Conservation (phyloP, 2,797 vertebrate species). For the Pseudochaenichthys georgianus region DNA sequence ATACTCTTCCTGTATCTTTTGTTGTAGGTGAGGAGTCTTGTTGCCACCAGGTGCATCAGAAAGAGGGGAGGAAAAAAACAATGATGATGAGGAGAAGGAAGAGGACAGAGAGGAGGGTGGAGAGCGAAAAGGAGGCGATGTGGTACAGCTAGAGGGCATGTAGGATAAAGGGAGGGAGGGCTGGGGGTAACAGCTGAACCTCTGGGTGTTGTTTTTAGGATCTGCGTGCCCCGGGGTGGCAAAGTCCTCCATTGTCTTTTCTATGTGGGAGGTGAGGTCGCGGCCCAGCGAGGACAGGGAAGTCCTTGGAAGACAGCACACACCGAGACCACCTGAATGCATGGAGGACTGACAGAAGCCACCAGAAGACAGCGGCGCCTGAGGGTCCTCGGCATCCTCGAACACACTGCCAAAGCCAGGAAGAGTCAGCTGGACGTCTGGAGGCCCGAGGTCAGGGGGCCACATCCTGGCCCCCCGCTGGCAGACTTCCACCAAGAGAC, state of each 20-base stretch:
- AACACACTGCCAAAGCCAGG: constrained; percentile 88
- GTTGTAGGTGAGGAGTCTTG: constrained; percentile 71
- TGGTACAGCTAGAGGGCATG: constrained; percentile 73
- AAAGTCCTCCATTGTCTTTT: constrained; percentile 81
- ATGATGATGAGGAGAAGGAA: constrained; percentile 74
- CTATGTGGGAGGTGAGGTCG: constrained; percentile 86
- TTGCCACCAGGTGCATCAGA: constrained; percentile 38
- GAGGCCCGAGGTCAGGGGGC: constrained; percentile 85
- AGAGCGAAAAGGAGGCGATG: constrained; percentile 68
- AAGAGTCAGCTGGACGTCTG: constrained; percentile 87
- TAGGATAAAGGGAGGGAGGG: constrained; percentile 63
- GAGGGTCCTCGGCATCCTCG: constrained; percentile 85
- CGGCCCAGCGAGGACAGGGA: constrained; percentile 81
- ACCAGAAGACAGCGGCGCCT: constrained; percentile 80
- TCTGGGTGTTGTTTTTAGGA: constrained; percentile 54
- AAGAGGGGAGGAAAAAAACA: constrained; percentile 53
- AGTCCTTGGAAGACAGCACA: constrained; percentile 80
- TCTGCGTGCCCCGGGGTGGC: constrained; percentile 75
- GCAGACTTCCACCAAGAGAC: constrained; percentile 35
- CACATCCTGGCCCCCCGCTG: constrained; percentile 83
- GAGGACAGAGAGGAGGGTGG: constrained; percentile 82
- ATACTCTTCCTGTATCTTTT: constrained; percentile 75
- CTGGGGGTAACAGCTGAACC: constrained; percentile 62
- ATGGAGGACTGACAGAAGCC: constrained; percentile 83
- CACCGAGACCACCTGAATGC: constrained; percentile 82